Conservation (phyloP, 2,113 vertebrate species). For the Cyprinus carpio region DNA sequence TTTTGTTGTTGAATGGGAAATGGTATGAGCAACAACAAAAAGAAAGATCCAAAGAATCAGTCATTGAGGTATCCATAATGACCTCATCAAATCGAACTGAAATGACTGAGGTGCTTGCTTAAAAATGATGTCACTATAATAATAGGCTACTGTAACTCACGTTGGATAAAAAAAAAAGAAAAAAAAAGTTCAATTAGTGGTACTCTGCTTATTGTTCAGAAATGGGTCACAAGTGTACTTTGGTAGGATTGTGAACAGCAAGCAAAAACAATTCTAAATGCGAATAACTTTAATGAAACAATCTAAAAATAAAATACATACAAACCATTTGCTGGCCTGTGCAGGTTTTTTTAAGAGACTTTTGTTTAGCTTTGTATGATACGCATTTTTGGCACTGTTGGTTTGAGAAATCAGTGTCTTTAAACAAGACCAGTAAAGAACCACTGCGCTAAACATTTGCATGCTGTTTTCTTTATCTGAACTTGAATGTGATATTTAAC, state of each 20-base stretch:
- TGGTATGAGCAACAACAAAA: not conserved
- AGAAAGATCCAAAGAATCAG: not conserved
- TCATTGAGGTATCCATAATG: not conserved
- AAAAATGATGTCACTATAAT: not conserved
- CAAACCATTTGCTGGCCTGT: not conserved
- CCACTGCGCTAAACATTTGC: too few relatives aligned
- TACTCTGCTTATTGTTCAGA: not conserved
- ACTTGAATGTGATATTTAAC: too few relatives aligned
- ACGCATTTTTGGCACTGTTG: not conserved
- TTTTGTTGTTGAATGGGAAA: not conserved
- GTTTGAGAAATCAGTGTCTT: not conserved
- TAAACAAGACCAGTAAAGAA: not conserved
- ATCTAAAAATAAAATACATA: not conserved
- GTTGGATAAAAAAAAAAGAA: not conserved
- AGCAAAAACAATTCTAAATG: not conserved
- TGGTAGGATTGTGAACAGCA: not conserved
- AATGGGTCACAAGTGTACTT: not conserved
- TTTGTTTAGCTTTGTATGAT: not conserved
- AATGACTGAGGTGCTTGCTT: not conserved
- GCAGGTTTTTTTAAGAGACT: not conserved
- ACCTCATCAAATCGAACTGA: not conserved
- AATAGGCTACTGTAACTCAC: not conserved
- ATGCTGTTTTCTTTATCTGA: too few relatives aligned
- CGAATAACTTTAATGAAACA: not conserved
- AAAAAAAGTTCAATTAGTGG: not conserved